These are phyloP conservation scores for Pyrgilauda ruficollis DNA, from an alignment of 2,113 vertebrate genomes.

Conservation along the genomic window DNA sequence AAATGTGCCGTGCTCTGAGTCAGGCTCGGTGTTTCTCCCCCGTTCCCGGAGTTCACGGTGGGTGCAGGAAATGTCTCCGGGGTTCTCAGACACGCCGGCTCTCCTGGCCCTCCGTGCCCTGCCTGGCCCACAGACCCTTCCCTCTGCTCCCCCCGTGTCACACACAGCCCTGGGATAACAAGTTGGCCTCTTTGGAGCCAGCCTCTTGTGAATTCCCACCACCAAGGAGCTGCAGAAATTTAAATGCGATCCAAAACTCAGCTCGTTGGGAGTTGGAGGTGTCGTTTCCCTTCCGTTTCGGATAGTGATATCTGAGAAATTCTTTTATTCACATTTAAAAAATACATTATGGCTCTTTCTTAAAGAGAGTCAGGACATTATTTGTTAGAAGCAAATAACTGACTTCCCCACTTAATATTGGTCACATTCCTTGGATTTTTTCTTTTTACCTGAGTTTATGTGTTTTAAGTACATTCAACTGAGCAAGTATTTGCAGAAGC, in stretches of 20 bases:
- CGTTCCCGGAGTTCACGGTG: accelerated
- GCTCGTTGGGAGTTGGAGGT: not conserved
- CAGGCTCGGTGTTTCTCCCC: not conserved
- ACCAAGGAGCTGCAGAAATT: not conserved
- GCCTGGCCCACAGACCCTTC: not conserved
- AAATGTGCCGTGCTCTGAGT: not conserved
- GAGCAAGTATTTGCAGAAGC: not conserved
- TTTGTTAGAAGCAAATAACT: not conserved
- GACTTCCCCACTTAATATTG: not conserved
- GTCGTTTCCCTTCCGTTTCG: not conserved
- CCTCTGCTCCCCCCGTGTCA: not conserved
- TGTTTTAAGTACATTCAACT: not conserved
- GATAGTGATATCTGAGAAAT: not conserved
- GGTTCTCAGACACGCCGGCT: not conserved
- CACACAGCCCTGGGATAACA: not conserved
- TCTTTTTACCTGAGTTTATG: not conserved
- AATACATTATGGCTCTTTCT: not conserved
- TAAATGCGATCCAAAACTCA: not conserved
- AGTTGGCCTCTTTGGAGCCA: not conserved
- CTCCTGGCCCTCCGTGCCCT: not conserved
- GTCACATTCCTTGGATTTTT: not conserved
- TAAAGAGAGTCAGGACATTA: not conserved
- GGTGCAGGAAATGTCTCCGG: not conserved
- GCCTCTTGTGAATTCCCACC: accelerated
- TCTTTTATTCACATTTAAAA: not conserved